A percentile compares a stretch with the other conserved stretches of the same genome.
Conservation (phyloP, 1,140 invertebrate species). For the Drosophila pseudoananassae region DNA sequence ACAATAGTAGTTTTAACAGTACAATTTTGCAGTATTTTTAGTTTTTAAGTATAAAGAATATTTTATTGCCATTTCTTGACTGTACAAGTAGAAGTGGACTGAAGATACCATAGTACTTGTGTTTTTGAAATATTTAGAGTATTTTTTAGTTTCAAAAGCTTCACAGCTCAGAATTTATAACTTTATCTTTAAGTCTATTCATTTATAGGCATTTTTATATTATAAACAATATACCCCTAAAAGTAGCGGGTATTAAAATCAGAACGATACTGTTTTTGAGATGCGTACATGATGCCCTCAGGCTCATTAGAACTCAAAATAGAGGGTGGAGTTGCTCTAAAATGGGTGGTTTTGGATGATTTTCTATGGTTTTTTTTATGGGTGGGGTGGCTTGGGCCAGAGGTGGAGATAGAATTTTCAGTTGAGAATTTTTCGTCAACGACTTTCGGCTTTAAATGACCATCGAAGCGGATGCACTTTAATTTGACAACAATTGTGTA, state of each 20-base stretch:
- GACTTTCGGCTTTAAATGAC: constrained; percentile 77
- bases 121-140: too few relatives aligned
- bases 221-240: too few relatives aligned
- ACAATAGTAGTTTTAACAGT: too few relatives aligned
- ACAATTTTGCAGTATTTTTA: too few relatives aligned
- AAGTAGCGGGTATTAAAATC: constrained; percentile 13
- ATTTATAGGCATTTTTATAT: too few relatives aligned
- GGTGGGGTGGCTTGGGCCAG: background rate
- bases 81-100: too few relatives aligned
- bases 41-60: too few relatives aligned
- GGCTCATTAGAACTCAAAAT: constrained; percentile 47
- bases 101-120: too few relatives aligned
- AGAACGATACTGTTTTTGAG: constrained; percentile 75
- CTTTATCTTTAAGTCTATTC: too few relatives aligned
- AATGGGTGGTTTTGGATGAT: constrained; percentile 2
- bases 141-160: too few relatives aligned
- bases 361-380: background rate
- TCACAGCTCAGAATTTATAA: too few relatives aligned
- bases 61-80: too few relatives aligned
- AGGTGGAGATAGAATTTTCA: background rate
- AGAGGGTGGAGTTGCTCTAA: background rate
- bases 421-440: background rate
- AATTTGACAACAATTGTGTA: constrained; percentile 84
- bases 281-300: constrained; percentile 71
- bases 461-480: constrained; percentile 83